Evolutionary conservation across 2,113 vertebrate genomes (phyloP).

Genomic region (Percina caprodes): DNA sequence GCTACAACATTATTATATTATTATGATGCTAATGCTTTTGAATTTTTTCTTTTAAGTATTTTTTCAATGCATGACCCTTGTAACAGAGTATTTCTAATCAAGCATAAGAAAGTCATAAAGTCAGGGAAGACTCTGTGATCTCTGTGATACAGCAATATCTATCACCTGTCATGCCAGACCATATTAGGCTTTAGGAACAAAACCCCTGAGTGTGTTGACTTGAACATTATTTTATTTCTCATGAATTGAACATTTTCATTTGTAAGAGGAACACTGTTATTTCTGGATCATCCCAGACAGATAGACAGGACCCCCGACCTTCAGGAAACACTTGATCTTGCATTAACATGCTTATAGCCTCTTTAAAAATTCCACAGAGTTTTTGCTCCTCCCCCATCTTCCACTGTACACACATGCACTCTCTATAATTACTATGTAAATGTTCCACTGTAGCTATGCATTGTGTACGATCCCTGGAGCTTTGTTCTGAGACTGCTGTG

Average conservation of each 20-base stretch:
- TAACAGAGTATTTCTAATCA: not conserved
- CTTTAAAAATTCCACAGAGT: constrained; percentile 1
- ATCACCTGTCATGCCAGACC: not conserved
- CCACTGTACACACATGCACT: constrained; percentile 31
- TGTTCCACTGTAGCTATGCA: constrained; percentile 39
- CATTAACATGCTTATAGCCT: constrained; percentile 1
- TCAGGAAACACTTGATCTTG: constrained; percentile 8
- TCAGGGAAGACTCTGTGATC: not conserved
- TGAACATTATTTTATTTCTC: not conserved
- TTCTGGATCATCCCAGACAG: not conserved
- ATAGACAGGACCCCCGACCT: not conserved
- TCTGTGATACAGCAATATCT: not conserved
- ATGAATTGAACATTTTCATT: not conserved
- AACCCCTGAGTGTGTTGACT: not conserved
- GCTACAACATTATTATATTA: too few relatives aligned
- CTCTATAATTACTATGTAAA: constrained; percentile 52
- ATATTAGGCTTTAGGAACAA: not conserved
- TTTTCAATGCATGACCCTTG: not conserved
- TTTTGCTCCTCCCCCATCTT: constrained; percentile 20
- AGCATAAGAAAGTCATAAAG: not conserved
- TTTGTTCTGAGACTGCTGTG: constrained; percentile 36
- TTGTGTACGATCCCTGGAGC: constrained; percentile 12
- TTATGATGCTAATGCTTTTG: too few relatives aligned
- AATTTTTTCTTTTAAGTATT: too few relatives aligned
- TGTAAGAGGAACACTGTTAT: not conserved